Evolutionary conservation across 2,888 invertebrate genomes (phyloP), one percentile per base, ranked within the genome.

Genomic region (Orthosia cruda): DNA sequence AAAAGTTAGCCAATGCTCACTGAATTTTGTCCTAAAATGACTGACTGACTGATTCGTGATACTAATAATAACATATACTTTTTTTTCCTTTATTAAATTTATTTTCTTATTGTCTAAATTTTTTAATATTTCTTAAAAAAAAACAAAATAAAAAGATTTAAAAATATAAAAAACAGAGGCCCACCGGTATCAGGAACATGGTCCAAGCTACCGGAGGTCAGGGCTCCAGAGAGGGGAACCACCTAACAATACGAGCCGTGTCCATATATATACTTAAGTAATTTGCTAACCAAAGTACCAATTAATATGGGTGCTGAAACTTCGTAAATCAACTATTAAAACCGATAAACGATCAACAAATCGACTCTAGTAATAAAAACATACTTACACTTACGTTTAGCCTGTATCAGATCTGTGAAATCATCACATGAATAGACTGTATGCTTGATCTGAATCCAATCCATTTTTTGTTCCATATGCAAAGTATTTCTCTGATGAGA

Each of bases 401-500:
- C 58, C 2, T 64, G 26, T 69, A 75, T 65, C 52, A 69, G 71
- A 83, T 69, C 59, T 20, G 11, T 71, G 40, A 73, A 77, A 68
- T 71, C 61, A 80, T 80, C 45, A 71, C 65, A 63, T 59, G 47
- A 73, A 77, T 66, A 73, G 61, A 71, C 66, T 40, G 50, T 62
- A 57, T 13, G 47, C 16, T 80, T 57, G 50, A 76, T 75, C 40
- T 75, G 55, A 77, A 80, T 76, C 61, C 71, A 77, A 81, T 84
- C 45, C 63, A 66, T 82, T 82, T 87, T 86, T 85, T 81, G 79
- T 64, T 65, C 40, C 50, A 4, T 72, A 77, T 72, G 74, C 71
- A 79, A 81, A 87, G 50, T 57, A 55, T 67, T 74, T 71, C 66
- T 84, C 67, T 72, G 75, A 69, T 40, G 59, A 54, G 77, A 83